Base-by-base conservation (phyloP, 2,113 vertebrate genomes). In the Oreotrochilus melanogaster region DNA sequence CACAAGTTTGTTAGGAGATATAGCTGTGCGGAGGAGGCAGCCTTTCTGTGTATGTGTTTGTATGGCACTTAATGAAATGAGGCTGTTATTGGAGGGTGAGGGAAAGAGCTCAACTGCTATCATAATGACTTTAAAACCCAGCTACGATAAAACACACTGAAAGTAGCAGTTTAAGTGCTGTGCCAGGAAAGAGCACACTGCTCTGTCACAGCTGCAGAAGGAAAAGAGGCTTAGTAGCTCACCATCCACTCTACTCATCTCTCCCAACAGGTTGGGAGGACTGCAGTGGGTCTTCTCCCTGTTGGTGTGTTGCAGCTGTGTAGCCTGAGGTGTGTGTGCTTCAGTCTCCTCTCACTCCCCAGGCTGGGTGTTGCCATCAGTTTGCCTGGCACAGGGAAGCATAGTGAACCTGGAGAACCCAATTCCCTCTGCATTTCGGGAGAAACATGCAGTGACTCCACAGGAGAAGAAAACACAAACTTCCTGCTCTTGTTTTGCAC, bases 281-380 rank as follows among this genome's bases (percentile, higher is more conserved):
- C 23, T 48, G 54, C 62, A 33, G 60, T 21, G n/a, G 15, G 62
- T 18, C 64, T 76, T 56, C 15, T 73, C 19, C 37, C 72, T 28
- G 19, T 27, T 0, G 2, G 14, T 23, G 53, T 25, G 17, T 10
- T 23, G 19, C 33, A 27, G 42, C 64, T 56, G 3, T 16, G 57
- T n/a, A 65, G 31, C 33, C 39, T 0, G 0, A 21, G 6, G 7
- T 30, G 18, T 24, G 15, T 0, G 0, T 24, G 23, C 24, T n/a
- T 70, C 8, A 43, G 17, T 25, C 37, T 35, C 16, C 0, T 1
- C 27, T 83, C 43, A 37, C 25, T 62, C 30, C 28, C 13, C 25
- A 37, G 24, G 10, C 54, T 83, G 50, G 17, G 7, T 76, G 42
- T 66, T 92, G 42, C 58, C 43, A 67, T 65, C 64, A 27, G 18